These are phyloP conservation scores for Cydia pomonella DNA, from an alignment of 1,140 invertebrate genomes.

Conservation along the genomic window DNA sequence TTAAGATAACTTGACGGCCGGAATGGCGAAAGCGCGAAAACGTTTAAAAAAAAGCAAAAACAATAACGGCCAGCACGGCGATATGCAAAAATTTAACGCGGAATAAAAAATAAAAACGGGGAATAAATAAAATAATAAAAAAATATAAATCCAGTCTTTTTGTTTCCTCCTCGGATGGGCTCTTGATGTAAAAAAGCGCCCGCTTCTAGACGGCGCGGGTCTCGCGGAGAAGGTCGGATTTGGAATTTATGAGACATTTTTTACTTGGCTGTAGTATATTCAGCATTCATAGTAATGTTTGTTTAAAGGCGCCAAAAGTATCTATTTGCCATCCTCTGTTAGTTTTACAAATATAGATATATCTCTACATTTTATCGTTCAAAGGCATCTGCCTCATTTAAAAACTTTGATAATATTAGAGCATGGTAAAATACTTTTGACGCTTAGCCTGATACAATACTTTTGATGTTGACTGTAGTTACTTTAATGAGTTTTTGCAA, in stretches of 20 bases:
- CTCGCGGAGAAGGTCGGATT: constrained; percentile 40
- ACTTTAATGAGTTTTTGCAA: no score
- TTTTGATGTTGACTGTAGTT: no score
- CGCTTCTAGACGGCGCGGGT: constrained; percentile 72
- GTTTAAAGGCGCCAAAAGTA: no score
- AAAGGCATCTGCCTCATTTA: no score
- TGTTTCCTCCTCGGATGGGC: constrained; percentile 76
- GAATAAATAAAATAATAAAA: constrained; percentile 80
- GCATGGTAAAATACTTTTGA: no score
- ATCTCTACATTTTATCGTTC: no score
- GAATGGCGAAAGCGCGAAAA: constrained; percentile 37
- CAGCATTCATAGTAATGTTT: no score
- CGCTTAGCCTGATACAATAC: no score
- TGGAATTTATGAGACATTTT: constrained; percentile 42
- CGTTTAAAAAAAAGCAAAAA: constrained; percentile 51
- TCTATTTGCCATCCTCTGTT: no score
- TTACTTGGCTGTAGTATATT: not conserved
- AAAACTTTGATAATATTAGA: no score
- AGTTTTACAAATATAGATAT: no score
- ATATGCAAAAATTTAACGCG: constrained; percentile 75
- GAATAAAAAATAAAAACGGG: constrained; percentile 74
- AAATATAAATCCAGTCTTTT: constrained; percentile 81
- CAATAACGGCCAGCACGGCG: constrained; percentile 53
- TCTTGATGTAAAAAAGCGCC: constrained; percentile 76
- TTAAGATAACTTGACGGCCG: constrained; percentile 13